Evolutionary conservation across 2,888 invertebrate genomes (phyloP), one percentile per base, ranked within the genome.

Genomic region (Heliconius ethilla): DNA sequence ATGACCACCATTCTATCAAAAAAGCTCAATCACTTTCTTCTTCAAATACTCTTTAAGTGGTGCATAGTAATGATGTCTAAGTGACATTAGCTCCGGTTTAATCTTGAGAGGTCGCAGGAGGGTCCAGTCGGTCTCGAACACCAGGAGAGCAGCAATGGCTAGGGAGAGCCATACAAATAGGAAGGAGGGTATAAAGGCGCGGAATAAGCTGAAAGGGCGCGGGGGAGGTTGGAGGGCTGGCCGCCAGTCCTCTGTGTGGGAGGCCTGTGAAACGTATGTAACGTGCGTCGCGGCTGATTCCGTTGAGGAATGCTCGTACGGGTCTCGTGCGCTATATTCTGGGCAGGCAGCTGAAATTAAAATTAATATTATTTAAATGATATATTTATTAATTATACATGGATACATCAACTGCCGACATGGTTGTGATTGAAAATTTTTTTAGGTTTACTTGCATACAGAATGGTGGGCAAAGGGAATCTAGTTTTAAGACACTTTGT

Each of bases 61-160:
- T 85, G 96, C 96, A 91, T 98, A 98, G 91, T 98, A 97, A 86
- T 97, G 97, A 84, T 96, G 96, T 80, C 96, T 95, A 78, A 98
- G 95, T 73, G 97, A 95, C 62, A 96, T 88, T 91, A 98, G 96
- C 92, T 98, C 98, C 45, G 98, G 98, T 87, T 96, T 95, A 86
- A 96, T 96, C 80, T 96, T 95, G 80, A 98, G 90, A 59, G 95
- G 94, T 78, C 96, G 95, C 83, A 98, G 95, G 0, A 96, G 89
- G 77, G 96, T 95, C 88, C 96, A 96, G 89, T 98, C 97, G 27
- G 97, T 97, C 91, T 98, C 98, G 91, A 98, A 95, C 77, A 98
- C 93, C 55, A 97, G 88, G 22, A 98, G 92, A 3, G 97, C 96
- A 59, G 96, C 94, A 70, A 97, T 91, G 55, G 96, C 95, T 84